Base-by-base conservation (phyloP, 2,113 vertebrate species). In the Rhizomys pruinosus region DNA sequence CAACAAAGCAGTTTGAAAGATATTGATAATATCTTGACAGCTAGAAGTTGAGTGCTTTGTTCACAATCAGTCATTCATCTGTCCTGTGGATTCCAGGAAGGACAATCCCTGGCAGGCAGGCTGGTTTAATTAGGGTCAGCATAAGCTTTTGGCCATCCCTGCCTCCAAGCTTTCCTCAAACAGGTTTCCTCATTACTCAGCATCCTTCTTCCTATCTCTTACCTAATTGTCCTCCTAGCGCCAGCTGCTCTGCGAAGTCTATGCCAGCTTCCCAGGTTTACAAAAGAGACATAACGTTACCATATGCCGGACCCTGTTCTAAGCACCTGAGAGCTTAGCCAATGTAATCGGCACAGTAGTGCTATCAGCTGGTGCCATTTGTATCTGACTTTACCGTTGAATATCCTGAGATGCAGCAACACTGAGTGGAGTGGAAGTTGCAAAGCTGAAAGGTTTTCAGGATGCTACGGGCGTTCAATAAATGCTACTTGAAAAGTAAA, bases 181-280 rank as follows among this genome's bases (percentile, higher is more conserved):
- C 64, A 0, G 0, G 39, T 42, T 12, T 47, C 47, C 71, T 11
- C 74, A 25, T 59, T 76, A 16, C 32, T 52, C 39, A 22, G 34
- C 5, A 66, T 5, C 2, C 15, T 3, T 59, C 23, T 42, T 66
- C 3, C 2, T 55, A 25, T 37, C 74, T 63, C 34, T n/a, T 16
- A 25, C 69, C 47, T 57, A 23, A 20, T 85, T 88, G 39, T 39
- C 68, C 73, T 89, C 72, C 37, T n/a, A 15, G 19, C 63, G 39
- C 61, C 61, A 81, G 73, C 68, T 82, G 34, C 79, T 86, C 79
- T 74, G 27, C 47, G 94, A 94, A 86, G 92, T 59, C 76, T 10
- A 3, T 22, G 69, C 57, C 84, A 78, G 74, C 69, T 61, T 84
- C 57, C 64, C 52, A 57, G 52, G 39, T 66, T 39, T 74, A 12